A percentile compares a stretch with the other conserved stretches of the same genome.
Evolutionary conservation across 92 coral and sea anemone genomes (phyloP).

Genomic region (Epizoanthus illoricatus): DNA sequence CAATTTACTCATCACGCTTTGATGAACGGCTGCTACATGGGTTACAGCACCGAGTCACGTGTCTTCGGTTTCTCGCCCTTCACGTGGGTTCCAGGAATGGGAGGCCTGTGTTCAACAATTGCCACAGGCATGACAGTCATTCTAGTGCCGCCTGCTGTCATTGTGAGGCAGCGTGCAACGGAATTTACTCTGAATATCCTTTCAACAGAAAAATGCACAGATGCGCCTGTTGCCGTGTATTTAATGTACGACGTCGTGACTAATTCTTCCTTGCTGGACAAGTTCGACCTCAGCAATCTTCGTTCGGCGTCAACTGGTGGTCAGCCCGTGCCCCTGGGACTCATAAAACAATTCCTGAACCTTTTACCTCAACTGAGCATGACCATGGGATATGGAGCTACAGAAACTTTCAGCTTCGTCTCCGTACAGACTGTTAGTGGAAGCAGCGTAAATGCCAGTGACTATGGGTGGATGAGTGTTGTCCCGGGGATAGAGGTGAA

Average conservation of each 20-base stretch:
- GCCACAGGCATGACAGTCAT: not conserved
- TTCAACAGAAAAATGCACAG: constrained; percentile 31
- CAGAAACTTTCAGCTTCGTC: constrained; percentile 13
- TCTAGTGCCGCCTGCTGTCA: not conserved
- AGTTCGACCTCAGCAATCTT: constrained; percentile 20
- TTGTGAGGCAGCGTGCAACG: not conserved
- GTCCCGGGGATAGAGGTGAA: constrained; percentile 20
- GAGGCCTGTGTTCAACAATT: not conserved
- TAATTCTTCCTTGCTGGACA: not conserved
- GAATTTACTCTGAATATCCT: not conserved
- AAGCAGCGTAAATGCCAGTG: not conserved
- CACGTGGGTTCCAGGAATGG: not conserved
- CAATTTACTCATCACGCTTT: constrained; percentile 39
- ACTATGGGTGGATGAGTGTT: constrained; percentile 25
- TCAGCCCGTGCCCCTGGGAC: constrained; percentile 3
- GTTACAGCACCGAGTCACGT: not conserved
- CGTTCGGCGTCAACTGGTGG: constrained; percentile 14
- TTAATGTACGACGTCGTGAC: not conserved
- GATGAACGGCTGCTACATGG: not conserved
- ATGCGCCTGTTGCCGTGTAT: not conserved
- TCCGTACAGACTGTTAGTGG: not conserved
- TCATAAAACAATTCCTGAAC: not conserved
- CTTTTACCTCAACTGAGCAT: not conserved
- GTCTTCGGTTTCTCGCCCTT: constrained; percentile 1
- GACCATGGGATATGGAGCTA: not conserved